Evolutionary conservation across 2,888 invertebrate genomes (phyloP).

Genomic region (Cephus runcator): DNA sequence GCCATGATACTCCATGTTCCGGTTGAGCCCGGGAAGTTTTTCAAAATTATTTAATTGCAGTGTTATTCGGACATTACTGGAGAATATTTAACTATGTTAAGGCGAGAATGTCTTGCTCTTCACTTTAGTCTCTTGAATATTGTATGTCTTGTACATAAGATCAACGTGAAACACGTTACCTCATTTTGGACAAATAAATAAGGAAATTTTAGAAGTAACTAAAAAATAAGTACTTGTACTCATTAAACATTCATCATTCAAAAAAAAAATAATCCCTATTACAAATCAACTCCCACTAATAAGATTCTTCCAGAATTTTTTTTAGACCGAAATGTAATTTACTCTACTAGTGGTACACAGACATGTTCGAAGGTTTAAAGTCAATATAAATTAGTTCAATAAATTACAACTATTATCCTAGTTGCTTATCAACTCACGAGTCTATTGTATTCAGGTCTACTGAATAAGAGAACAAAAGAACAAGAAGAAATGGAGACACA

Average conservation of each 20-base stretch:
- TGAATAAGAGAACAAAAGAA: background rate
- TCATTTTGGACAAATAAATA: background rate
- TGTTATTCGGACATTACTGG: background rate
- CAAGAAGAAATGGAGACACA: background rate
- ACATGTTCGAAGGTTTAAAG: background rate
- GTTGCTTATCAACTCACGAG: background rate
- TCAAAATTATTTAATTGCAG: background rate
- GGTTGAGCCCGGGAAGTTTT: background rate
- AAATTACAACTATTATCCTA: background rate
- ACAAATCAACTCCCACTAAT: background rate
- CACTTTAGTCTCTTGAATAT: background rate
- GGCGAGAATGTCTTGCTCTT: background rate
- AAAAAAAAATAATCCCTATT: background rate
- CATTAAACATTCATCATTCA: background rate
- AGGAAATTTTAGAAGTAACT: background rate
- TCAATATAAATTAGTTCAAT: background rate
- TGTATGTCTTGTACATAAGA: background rate
- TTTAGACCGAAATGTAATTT: background rate
- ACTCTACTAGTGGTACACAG: background rate
- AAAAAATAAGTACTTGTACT: background rate
- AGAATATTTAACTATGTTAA: background rate
- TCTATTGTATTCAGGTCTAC: background rate
- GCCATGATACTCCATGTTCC: background rate
- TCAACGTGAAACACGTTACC: background rate
- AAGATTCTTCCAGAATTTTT: background rate